Conservation (phyloP, 2,797 vertebrate species). For the Myotis vivesi region DNA sequence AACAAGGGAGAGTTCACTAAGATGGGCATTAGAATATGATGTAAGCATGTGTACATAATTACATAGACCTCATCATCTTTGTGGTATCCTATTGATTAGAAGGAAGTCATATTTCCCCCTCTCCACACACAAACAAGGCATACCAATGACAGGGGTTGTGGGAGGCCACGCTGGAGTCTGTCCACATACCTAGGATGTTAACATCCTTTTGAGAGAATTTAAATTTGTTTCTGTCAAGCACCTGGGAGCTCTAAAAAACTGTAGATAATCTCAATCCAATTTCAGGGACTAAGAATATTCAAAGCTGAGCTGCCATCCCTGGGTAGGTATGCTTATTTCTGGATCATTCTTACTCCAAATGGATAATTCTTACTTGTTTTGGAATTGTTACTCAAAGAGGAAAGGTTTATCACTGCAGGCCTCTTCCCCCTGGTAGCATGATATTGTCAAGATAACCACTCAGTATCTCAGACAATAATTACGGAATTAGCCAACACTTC, state of each 20-base stretch:
- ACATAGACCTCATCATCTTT: background rate
- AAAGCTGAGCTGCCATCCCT: background rate
- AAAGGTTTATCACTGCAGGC: background rate
- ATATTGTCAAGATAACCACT: background rate
- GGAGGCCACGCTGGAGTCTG: background rate
- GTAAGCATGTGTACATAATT: background rate
- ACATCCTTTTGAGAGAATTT: background rate
- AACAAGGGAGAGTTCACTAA: background rate
- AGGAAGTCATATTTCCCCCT: background rate
- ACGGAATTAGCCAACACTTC: background rate
- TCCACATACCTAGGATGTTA: background rate
- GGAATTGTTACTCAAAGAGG: background rate
- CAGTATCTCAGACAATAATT: background rate
- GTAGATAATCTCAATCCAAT: background rate
- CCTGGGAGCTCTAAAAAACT: background rate
- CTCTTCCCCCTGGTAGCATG: background rate
- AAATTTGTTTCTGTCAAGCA: slow-evolving; percentile 25
- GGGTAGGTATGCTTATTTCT: background rate
- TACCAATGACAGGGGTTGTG: background rate
- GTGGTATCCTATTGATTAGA: background rate
- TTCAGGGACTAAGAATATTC: background rate
- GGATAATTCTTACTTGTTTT: background rate
- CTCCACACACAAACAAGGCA: background rate
- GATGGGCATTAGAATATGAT: background rate
- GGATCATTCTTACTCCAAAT: background rate